These are phyloP conservation scores for Temnopleurus reevesii DNA, from an alignment of 53 echinoderm and acorn worm genomes.

Conservation along the genomic window DNA sequence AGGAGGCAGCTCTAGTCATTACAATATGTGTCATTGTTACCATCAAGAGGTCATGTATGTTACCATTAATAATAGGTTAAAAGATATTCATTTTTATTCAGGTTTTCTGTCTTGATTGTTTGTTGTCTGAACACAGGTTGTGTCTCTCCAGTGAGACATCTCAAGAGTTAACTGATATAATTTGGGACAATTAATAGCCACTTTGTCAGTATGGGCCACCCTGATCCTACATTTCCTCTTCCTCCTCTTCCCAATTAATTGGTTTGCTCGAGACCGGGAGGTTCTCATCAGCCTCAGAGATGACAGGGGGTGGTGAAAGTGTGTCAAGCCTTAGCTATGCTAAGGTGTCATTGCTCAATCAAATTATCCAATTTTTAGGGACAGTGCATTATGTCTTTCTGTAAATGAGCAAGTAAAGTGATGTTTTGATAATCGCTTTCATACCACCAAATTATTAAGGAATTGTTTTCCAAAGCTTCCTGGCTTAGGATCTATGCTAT, in stretches of 20 bases:
- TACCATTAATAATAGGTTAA: too few relatives aligned
- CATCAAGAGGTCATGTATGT: too few relatives aligned
- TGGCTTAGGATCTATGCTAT: too few relatives aligned
- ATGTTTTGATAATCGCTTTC: too few relatives aligned
- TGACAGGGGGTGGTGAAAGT: neutral
- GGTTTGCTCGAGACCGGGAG: neutral
- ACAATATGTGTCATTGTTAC: too few relatives aligned
- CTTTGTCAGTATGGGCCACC: neutral
- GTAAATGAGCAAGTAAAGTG: too few relatives aligned
- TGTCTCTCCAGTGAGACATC: neutral
- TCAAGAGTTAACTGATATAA: slow-evolving; percentile 31
- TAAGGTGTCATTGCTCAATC: slow-evolving; percentile 25
- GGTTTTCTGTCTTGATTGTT: too few relatives aligned
- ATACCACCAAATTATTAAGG: too few relatives aligned
- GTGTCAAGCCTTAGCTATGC: neutral
- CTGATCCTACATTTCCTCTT: slow-evolving; percentile 28
- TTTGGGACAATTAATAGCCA: slow-evolving; percentile 41
- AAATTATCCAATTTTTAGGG: neutral
- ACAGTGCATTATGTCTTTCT: too few relatives aligned
- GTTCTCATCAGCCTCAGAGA: neutral
- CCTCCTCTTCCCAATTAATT: neutral
- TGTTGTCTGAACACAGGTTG: neutral
- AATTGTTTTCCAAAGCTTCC: too few relatives aligned
- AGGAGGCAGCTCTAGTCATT: too few relatives aligned
- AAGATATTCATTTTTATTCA: too few relatives aligned